These are phyloP conservation scores for Cardinalis cardinalis DNA, from an alignment of 2,113 vertebrate species.

Conservation along the genomic window DNA sequence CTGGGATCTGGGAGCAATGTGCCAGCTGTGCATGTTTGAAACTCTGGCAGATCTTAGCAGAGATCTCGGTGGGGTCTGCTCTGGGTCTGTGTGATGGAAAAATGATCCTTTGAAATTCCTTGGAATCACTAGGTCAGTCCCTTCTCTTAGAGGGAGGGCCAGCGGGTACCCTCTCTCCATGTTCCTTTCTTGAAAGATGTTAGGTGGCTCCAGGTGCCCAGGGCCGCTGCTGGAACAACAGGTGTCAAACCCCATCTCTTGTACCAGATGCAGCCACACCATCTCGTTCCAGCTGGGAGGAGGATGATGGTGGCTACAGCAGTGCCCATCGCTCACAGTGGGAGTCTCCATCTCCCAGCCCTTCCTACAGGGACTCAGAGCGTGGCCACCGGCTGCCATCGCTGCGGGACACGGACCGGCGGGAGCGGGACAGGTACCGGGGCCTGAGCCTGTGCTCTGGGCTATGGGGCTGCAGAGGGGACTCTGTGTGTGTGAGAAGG, in stretches of 20 bases:
- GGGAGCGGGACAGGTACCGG: conserved; percentile 61
- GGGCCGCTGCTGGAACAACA: background rate
- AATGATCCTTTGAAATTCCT: background rate
- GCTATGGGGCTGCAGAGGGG: background rate
- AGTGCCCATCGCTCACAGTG: conserved; percentile 87
- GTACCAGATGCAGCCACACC: conserved; percentile 87
- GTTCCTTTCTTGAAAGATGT: background rate
- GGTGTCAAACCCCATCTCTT: background rate
- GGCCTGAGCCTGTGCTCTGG: background rate
- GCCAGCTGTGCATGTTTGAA: background rate
- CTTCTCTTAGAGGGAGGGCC: background rate
- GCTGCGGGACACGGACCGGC: conserved; percentile 81
- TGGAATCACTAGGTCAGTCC: background rate
- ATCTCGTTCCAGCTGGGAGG: conserved; percentile 94
- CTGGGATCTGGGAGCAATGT: background rate
- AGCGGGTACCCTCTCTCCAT: fast-evolving
- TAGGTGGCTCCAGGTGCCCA: background rate
- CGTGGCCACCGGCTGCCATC: conserved; percentile 73
- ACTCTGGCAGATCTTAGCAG: background rate
- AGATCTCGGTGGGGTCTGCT: background rate
- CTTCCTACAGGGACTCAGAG: conserved; percentile 83
- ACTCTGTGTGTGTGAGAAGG: fast-evolving
- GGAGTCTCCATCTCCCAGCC: conserved; percentile 90
- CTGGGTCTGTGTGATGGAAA: background rate
- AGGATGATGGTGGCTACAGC: conserved; percentile 85